Percentiles rank a stretch among this genome's conserved stretches.
Evolutionary conservation across 2,113 vertebrate genomes (phyloP).

Genomic region (Cisticola juncidis): DNA sequence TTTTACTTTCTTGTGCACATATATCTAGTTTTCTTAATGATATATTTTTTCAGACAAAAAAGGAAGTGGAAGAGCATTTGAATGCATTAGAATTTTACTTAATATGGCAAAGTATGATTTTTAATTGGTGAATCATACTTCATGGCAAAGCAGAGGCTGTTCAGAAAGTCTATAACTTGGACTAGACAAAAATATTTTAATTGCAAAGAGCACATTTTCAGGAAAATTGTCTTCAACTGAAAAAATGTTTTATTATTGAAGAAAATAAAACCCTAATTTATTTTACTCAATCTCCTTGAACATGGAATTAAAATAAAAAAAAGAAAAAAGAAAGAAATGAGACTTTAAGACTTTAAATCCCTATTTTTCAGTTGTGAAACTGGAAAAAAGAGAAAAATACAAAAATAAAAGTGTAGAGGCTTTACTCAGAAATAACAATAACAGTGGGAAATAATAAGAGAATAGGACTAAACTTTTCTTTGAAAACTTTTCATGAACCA

Average conservation of each 20-base stretch:
- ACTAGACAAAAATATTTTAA: background rate
- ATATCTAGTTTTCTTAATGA: background rate
- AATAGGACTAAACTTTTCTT: background rate
- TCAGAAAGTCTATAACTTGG: background rate
- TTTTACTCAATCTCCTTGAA: background rate
- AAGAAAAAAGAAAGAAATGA: background rate
- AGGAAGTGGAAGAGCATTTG: background rate
- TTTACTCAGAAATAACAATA: background rate
- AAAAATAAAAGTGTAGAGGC: background rate
- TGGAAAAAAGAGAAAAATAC: background rate
- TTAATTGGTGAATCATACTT: background rate
- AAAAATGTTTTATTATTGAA: background rate
- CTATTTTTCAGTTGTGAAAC: background rate
- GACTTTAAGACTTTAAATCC: background rate
- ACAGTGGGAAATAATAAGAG: background rate
- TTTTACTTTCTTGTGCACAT: background rate
- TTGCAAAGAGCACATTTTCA: rapidly evolving
- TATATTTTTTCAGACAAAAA: background rate
- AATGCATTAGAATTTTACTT: background rate
- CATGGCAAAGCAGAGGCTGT: background rate
- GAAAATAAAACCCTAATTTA: background rate
- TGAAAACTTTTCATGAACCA: background rate
- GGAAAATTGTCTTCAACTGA: background rate
- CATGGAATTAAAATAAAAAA: rapidly evolving
- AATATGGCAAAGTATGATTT: background rate